These are phyloP conservation scores for Zonitis immaculata DNA, from an alignment of 2,888 invertebrate genomes.

Conservation along the genomic window DNA sequence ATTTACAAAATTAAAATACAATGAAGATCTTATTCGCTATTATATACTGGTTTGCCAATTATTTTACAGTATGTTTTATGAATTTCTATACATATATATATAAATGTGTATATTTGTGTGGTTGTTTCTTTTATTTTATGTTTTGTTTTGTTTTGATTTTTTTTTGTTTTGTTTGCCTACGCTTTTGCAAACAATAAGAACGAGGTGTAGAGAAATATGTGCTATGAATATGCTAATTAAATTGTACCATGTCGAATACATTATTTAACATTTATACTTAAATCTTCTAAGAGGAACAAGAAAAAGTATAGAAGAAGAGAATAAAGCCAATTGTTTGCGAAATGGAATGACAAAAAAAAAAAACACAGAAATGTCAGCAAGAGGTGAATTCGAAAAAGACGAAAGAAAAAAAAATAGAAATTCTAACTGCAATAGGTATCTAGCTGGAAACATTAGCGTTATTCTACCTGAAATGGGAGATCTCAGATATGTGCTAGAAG, in stretches of 20 bases:
- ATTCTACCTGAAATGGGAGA: too few relatives aligned
- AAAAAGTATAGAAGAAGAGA: background rate
- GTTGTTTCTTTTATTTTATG: too few relatives aligned
- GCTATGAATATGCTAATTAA: slow-evolving; percentile 27
- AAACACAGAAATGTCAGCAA: background rate
- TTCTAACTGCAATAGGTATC: too few relatives aligned
- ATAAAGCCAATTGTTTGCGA: background rate
- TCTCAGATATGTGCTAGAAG: too few relatives aligned
- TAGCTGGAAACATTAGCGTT: too few relatives aligned
- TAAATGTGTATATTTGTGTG: slow-evolving; percentile 2
- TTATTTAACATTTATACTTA: background rate
- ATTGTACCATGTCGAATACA: slow-evolving; percentile 11
- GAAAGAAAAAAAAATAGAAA: too few relatives aligned
- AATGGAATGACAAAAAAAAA: too few relatives aligned
- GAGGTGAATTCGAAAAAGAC: background rate
- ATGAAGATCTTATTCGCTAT: slow-evolving; percentile 3
- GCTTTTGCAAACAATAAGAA: slow-evolving; percentile 27
- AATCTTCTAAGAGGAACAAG: too few relatives aligned
- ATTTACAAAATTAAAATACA: slow-evolving; percentile 20
- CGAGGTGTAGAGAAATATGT: slow-evolving; percentile 29
- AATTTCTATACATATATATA: slow-evolving; percentile 1
- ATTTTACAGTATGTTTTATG: background rate
- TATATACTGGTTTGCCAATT: background rate
- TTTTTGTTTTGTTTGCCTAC: slow-evolving; percentile 23
- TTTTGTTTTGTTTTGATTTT: too few relatives aligned